These are phyloP conservation scores for Pycnonotus jocosus DNA, from an alignment of 2,113 vertebrate species.

Conservation along the genomic window DNA sequence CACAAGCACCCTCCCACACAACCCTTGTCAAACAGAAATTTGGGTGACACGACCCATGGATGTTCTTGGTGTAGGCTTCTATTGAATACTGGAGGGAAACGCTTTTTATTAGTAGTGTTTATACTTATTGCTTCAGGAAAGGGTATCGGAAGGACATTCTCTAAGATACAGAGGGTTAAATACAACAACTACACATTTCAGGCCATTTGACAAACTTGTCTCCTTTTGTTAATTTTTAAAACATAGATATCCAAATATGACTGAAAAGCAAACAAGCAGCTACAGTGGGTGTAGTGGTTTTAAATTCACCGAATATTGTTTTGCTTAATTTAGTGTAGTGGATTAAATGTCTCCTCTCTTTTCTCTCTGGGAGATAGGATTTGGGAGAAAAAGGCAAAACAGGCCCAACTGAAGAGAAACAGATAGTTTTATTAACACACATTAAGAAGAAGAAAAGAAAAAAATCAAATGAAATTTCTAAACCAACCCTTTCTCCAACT, in stretches of 20 bases:
- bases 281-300: no score
- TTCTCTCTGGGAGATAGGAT: no score
- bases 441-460: no score
- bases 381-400: no score
- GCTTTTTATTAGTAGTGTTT: not conserved
- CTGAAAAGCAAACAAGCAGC: fast-evolving
- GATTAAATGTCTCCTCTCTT: no score
- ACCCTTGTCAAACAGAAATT: not conserved
- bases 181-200: not conserved
- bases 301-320: no score
- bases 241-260: not conserved
- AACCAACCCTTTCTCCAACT: no score
- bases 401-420: no score
- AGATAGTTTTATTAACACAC: no score
- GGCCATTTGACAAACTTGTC: not conserved
- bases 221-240: not conserved
- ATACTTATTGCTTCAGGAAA: not conserved
- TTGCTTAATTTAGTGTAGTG: no score
- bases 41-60: no score
- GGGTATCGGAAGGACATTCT: fast-evolving
- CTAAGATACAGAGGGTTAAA: not conserved
- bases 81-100: fast-evolving
- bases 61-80: fast-evolving
- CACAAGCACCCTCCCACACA: not conserved
- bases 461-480: no score